Evolutionary conservation across 92 coral and sea anemone species (phyloP).

Genomic region (Actinostola sp.): DNA sequence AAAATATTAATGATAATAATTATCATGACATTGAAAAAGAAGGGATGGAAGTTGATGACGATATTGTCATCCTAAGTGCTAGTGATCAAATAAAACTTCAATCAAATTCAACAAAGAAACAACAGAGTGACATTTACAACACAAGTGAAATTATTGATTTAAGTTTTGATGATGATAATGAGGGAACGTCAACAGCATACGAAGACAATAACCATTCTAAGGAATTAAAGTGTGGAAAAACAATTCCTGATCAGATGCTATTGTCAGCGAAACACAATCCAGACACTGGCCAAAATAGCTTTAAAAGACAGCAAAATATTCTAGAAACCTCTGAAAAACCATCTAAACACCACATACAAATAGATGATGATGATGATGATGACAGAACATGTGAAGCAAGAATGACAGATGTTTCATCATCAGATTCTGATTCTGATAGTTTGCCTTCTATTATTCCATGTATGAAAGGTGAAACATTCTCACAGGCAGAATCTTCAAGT

Average conservation of each 20-base stretch:
- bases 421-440: constrained; percentile 42
- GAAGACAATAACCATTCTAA: not conserved
- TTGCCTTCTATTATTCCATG: constrained; percentile 9
- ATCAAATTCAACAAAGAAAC: not conserved
- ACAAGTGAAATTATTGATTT: constrained; percentile 62
- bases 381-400: constrained; percentile 34
- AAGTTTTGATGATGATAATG: constrained; percentile 58
- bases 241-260: no score
- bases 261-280: no score
- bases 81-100: not conserved
- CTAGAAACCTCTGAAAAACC: not conserved
- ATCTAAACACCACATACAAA: not conserved
- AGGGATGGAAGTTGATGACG: constrained; percentile 23
- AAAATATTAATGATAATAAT: constrained; percentile 18
- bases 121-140: not conserved
- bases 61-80: not conserved
- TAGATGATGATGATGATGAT: constrained; percentile 8
- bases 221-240: not conserved
- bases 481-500: not conserved
- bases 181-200: not conserved
- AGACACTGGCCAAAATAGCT: no score
- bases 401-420: constrained; percentile 25
- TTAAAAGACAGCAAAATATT: no score
- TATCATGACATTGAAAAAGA: constrained; percentile 41
- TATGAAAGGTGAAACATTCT: not conserved